These are phyloP conservation scores for Nymphalis c-album DNA, from an alignment of 2,888 invertebrate species.

Conservation along the genomic window DNA sequence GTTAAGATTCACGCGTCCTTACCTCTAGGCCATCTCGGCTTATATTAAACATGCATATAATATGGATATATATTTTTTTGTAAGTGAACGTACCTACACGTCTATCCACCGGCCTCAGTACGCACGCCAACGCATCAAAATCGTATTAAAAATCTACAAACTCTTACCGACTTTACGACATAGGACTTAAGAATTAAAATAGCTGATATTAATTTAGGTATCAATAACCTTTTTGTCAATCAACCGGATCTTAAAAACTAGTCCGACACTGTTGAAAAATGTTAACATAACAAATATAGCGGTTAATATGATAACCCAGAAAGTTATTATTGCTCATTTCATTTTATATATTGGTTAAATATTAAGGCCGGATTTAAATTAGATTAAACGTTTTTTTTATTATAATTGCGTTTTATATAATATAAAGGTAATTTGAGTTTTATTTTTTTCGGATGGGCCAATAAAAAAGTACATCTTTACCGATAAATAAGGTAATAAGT, in stretches of 20 bases:
- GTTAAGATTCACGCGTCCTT: too few relatives aligned
- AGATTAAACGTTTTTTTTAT: neutral
- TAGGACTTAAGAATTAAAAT: neutral
- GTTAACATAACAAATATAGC: constrained; percentile 37
- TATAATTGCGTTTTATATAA: neutral
- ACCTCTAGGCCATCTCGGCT: too few relatives aligned
- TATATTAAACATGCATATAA: too few relatives aligned
- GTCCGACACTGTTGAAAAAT: constrained; percentile 37
- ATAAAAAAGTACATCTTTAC: too few relatives aligned
- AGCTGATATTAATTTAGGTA: neutral
- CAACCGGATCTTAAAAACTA: constrained; percentile 10
- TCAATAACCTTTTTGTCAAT: constrained; percentile 12
- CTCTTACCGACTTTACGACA: neutral
- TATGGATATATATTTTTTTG: neutral
- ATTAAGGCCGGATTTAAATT: neutral
- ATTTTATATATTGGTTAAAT: neutral
- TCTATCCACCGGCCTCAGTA: constrained; percentile 1
- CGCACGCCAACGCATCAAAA: constrained; percentile 6
- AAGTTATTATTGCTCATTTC: constrained; percentile 21
- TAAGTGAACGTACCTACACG: neutral
- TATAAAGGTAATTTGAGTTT: neutral
- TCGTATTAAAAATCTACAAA: neutral
- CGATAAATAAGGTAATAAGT: too few relatives aligned
- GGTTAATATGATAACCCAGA: constrained; percentile 23
- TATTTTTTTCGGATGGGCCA: too few relatives aligned